Percentiles rank a stretch among this genome's conserved stretches.
Evolutionary conservation across 2,113 vertebrate species (phyloP).

Genomic region (Tor tambroides): DNA sequence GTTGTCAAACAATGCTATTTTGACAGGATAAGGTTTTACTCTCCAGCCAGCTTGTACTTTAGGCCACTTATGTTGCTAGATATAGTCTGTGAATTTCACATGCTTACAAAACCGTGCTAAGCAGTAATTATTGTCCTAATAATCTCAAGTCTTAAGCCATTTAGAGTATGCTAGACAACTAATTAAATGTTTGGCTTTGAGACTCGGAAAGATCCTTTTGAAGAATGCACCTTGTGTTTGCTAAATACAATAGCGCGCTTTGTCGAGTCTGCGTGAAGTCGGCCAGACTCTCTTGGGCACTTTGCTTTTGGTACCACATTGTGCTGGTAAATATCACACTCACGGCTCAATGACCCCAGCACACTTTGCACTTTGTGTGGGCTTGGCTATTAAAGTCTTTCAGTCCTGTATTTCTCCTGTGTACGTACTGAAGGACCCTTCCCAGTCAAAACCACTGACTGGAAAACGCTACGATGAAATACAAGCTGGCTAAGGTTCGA

Average conservation of each 20-base stretch:
- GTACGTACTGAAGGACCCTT: constrained; percentile 7
- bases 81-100: constrained; percentile 22
- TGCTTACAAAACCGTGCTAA: constrained; percentile 17
- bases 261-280: constrained; percentile 48
- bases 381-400: constrained; percentile 34
- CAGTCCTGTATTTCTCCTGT: constrained; percentile 8
- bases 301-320: constrained; percentile 45
- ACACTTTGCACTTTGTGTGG: constrained; percentile 50
- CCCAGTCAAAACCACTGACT: not conserved
- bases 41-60: not conserved
- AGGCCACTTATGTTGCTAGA: not conserved
- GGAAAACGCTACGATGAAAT: constrained; percentile 25
- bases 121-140: constrained; percentile 15
- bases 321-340: constrained; percentile 59
- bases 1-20: not conserved
- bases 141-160: constrained; percentile 31
- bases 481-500: constrained; percentile 26
- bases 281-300: constrained; percentile 22
- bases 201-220: constrained; percentile 35
- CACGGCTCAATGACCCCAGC: constrained; percentile 45
- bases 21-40: not conserved
- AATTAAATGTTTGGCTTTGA: constrained; percentile 35
- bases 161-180: constrained; percentile 36
- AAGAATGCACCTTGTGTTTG: constrained; percentile 37
- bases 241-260: constrained; percentile 52